phyloP scores from a whole-genome alignment of 2,113 vertebrate species.

The Poeciliopsis occidentalis region DNA sequence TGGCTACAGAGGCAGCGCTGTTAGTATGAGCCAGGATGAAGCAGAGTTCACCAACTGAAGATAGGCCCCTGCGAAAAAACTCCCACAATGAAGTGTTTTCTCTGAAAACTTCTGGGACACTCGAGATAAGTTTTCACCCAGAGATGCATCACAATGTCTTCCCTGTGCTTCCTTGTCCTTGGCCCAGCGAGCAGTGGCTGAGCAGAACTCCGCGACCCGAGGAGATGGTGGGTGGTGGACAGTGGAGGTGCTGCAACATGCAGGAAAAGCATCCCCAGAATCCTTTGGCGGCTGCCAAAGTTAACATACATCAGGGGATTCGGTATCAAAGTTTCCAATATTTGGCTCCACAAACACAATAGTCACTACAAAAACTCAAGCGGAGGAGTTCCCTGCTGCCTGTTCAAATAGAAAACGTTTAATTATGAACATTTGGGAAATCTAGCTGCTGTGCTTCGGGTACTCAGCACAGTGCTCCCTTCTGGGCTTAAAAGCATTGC shows the following conservation, averaged over 20 bases:
- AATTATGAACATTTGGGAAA: conserved; percentile 95
- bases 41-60: conserved; percentile 59
- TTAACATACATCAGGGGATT: conserved; percentile 94
- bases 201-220: conserved; percentile 78
- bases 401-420: conserved; percentile 93
- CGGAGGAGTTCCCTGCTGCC: conserved; percentile 89
- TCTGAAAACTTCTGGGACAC: conserved; percentile 92
- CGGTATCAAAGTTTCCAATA: conserved; percentile 96
- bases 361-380: conserved; percentile 90
- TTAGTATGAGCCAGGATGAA: conserved; percentile 32
- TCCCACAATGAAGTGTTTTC: conserved; percentile 90
- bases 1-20: conserved; percentile 15
- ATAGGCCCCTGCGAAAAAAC: conserved; percentile 54
- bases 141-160: conserved; percentile 87
- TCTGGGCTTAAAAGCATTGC: conserved; percentile 79
- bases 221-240: conserved; percentile 77
- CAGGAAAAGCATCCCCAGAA: conserved; percentile 90
- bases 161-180: conserved; percentile 77
- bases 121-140: conserved; percentile 88
- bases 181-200: conserved; percentile 80
- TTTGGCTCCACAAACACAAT: conserved; percentile 95
- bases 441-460: conserved; percentile 84
- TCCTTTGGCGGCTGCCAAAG: conserved; percentile 88
- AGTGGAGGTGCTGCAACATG: conserved; percentile 81
- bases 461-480: conserved; percentile 81